phyloP scores from a whole-genome alignment of 2,113 vertebrate genomes.

The Chascanopsetta lugubris region DNA sequence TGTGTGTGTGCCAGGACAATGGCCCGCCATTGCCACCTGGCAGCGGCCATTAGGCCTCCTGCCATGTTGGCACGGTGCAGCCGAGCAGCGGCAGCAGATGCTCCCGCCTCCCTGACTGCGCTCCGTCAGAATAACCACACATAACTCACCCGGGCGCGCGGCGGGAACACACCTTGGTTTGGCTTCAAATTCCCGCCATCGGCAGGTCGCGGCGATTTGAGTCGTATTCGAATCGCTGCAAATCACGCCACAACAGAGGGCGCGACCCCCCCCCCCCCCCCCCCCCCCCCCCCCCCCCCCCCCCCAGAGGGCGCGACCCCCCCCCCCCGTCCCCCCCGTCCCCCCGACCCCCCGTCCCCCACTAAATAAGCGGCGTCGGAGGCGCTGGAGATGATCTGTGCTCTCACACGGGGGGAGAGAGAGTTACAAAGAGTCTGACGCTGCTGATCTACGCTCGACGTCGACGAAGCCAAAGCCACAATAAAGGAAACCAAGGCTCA shows the following conservation, averaged over 20 bases:
- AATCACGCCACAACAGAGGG: conserved; percentile 41
- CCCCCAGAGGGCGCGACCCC: no score
- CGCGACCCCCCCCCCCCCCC: no score
- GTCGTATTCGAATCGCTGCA: conserved; percentile 30
- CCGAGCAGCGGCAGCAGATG: conserved; percentile 48
- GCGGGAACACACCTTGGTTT: conserved; percentile 24
- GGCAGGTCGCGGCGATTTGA: conserved; percentile 13
- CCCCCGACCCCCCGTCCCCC: no score
- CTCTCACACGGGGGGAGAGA: conserved; percentile 45
- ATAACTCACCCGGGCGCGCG: conserved; percentile 30
- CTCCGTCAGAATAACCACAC: conserved; percentile 59
- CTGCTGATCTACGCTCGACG: conserved; percentile 63
- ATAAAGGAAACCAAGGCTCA: conserved; percentile 61
- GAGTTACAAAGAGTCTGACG: conserved; percentile 52
- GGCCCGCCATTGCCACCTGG: conserved; percentile 51
- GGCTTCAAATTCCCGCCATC: conserved; percentile 23
- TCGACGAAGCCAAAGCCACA: conserved; percentile 57
- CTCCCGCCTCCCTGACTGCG: conserved; percentile 42
- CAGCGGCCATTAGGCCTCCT: conserved; percentile 43
- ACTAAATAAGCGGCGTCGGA: no score
- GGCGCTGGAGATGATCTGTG: conserved; percentile 37
- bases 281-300: no score
- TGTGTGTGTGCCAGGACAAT: conserved; percentile 22
- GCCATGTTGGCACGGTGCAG: conserved; percentile 51
- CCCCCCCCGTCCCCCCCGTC: no score